Evolutionary conservation across 53 echinoderm and acorn worm genomes (phyloP).

Genomic region (Echinometra lucunter): DNA sequence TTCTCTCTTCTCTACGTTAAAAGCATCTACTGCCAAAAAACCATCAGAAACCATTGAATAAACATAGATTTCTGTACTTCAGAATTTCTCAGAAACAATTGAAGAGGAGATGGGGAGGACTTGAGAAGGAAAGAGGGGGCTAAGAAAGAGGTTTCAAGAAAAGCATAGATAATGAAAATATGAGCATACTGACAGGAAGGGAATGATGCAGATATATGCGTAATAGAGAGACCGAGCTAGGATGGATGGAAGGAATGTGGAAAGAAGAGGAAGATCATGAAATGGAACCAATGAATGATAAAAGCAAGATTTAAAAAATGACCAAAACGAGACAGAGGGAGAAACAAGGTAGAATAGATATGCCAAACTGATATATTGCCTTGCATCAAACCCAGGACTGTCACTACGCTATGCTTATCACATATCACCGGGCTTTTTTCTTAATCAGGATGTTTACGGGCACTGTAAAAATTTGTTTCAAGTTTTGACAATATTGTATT

Average conservation of each 20-base stretch:
- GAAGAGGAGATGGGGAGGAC: background rate
- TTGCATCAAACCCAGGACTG: background rate
- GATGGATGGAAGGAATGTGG: background rate
- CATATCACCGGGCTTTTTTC: background rate
- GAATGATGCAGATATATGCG: background rate
- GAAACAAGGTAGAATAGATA: background rate
- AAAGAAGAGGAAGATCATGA: background rate
- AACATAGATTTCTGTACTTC: background rate
- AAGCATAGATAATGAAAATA: background rate
- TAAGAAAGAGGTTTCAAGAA: background rate
- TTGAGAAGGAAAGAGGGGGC: too few species aligned
- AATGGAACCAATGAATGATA: background rate
- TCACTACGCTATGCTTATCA: background rate
- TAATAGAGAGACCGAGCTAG: background rate
- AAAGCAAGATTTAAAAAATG: background rate
- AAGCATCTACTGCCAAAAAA: background rate
- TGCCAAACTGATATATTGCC: slow-evolving; percentile 10
- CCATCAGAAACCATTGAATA: background rate
- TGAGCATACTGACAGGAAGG: background rate
- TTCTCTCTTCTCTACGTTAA: background rate
- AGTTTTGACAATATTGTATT: slow-evolving; percentile 32
- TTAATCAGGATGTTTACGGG: slow-evolving; percentile 20
- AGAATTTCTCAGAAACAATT: background rate
- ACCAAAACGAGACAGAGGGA: background rate
- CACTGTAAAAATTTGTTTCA: slow-evolving; percentile 20